Conservation (phyloP, 2,113 vertebrate genomes). For the Tichodroma muraria region DNA sequence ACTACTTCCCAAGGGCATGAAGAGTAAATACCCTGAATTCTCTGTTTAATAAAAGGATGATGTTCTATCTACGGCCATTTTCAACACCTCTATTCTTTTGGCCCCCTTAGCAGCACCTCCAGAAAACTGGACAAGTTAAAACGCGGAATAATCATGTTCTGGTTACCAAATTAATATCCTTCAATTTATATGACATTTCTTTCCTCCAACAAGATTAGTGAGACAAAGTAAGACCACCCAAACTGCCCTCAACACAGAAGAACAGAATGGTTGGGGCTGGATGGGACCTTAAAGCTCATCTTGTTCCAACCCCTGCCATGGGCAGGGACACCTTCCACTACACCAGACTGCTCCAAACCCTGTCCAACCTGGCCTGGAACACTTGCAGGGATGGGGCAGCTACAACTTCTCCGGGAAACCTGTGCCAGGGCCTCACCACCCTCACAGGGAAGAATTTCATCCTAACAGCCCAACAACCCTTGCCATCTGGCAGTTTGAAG, state of each 20-base stretch:
- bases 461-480: background rate
- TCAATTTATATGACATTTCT: background rate
- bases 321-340: background rate
- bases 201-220: background rate
- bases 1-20: background rate
- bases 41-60: background rate
- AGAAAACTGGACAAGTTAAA: background rate
- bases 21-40: background rate
- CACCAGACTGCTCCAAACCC: accelerated
- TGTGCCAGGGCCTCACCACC: background rate
- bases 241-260: background rate
- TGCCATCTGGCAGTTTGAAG: background rate
- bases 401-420: background rate
- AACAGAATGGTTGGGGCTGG: background rate
- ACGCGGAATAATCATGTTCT: background rate
- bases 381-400: background rate
- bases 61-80: background rate
- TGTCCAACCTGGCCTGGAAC: background rate
- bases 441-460: background rate
- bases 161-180: background rate
- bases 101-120: background rate
- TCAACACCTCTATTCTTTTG: background rate
- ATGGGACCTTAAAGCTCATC: background rate
- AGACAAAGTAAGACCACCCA: background rate
- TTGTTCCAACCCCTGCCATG: accelerated